Evolutionary conservation across 2,888 invertebrate species (phyloP), one percentile per base, ranked within the genome.

Genomic region (Mesorhabditis belari): DNA sequence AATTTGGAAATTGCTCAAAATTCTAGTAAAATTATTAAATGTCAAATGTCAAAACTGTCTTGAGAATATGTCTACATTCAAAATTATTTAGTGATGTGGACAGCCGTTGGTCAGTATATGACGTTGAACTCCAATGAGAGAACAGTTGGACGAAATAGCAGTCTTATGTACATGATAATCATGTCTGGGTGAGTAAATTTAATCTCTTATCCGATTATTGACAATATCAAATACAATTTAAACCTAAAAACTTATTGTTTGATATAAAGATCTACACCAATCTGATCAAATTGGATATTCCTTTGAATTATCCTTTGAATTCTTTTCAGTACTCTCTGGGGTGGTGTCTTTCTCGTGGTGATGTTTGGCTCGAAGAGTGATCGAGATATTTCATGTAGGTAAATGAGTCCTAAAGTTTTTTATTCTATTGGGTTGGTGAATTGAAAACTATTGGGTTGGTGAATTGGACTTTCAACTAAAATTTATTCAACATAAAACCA

Each of bases 1-100:
- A n/a, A n/a, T n/a, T n/a, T n/a, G n/a, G n/a, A n/a, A n/a, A n/a
- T n/a, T n/a, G n/a, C n/a, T n/a, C n/a, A n/a, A n/a, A n/a, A n/a
- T n/a, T n/a, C n/a, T n/a, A n/a, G n/a, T n/a, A n/a, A n/a, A n/a
- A n/a, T n/a, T n/a, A n/a, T n/a, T n/a, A n/a, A n/a, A n/a, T n/a
- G n/a, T n/a, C n/a, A n/a, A n/a, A n/a, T n/a, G n/a, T n/a, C n/a
- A n/a, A n/a, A n/a, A n/a, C n/a, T n/a, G n/a, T n/a, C n/a, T n/a
- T n/a, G n/a, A n/a, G n/a, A n/a, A n/a, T n/a, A n/a, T n/a, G n/a
- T n/a, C n/a, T n/a, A n/a, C n/a, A n/a, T 35, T 35, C 44, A 17
- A n/a, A 35, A 35, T 17, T n/a, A 35, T 55, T n/a, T 44, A 60
- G 60, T 60, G 12, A 60, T 60, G 60, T 60, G 60, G 60, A 60